Evolutionary conservation across 1,140 invertebrate species (phyloP).

Genomic region (Drosophila repletoides): DNA sequence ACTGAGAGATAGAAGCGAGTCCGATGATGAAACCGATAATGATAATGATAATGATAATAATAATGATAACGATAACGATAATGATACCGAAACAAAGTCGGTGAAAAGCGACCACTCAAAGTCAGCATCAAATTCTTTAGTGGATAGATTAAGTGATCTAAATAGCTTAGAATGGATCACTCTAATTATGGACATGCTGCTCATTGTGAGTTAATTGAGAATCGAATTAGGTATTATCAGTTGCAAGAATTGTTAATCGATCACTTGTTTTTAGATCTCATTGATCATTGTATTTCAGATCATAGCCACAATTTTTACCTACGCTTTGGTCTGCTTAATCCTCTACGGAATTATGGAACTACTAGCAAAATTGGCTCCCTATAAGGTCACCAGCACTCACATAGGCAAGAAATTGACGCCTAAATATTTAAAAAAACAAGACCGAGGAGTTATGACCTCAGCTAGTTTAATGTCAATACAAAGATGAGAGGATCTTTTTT

Average conservation of each 20-base stretch:
- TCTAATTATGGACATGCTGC: conserved; percentile 10
- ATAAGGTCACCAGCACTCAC: not conserved
- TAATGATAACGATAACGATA: not conserved
- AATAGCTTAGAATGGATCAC: conserved; percentile 4
- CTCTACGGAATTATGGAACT: conserved; percentile 43
- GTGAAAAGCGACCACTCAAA: not conserved
- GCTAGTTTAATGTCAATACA: conserved; percentile 54
- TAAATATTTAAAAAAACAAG: not conserved
- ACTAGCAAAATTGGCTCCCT: not conserved
- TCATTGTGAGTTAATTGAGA: conserved; percentile 52
- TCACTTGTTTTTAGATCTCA: conserved; percentile 55
- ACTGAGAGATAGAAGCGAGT: conserved; percentile 8
- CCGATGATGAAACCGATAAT: not conserved
- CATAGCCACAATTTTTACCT: conserved; percentile 21
- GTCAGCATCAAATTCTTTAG: conserved; percentile 6
- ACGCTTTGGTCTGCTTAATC: conserved; percentile 28
- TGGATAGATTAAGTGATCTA: not conserved
- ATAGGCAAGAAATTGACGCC: conserved; percentile 27
- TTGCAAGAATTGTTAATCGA: conserved; percentile 9
- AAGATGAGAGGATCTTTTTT: no score
- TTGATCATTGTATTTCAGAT: conserved; percentile 64
- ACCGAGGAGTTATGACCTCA: conserved; percentile 25
- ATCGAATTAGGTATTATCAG: conserved; percentile 10
- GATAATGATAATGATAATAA: not conserved
- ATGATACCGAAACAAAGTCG: not conserved